Evolutionary conservation across 2,888 invertebrate genomes (phyloP).

Genomic region (Andrena trimmerana): DNA sequence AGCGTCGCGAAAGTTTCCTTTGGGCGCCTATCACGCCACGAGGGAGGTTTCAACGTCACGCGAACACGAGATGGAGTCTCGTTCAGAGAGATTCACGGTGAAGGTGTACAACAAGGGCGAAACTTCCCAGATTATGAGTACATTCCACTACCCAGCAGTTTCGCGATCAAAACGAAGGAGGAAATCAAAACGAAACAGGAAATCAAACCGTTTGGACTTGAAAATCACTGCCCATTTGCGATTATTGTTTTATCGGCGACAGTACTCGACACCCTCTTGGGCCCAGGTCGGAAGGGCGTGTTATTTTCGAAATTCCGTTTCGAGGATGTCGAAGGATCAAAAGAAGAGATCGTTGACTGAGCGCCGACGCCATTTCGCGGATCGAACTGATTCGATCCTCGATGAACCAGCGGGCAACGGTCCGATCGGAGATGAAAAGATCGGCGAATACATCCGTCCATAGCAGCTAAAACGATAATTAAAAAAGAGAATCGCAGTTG

Average conservation of each 20-base stretch:
- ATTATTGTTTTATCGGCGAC: conserved; percentile 34
- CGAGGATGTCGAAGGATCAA: conserved; percentile 37
- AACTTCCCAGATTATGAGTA: not conserved
- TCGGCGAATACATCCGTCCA: conserved; percentile 71
- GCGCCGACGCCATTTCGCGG: conserved; percentile 1
- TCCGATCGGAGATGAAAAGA: conserved; percentile 30
- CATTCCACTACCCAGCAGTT: not conserved
- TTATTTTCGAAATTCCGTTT: conserved; percentile 34
- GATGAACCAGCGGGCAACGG: not conserved
- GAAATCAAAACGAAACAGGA: conserved; percentile 51
- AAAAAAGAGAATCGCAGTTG: conserved; percentile 16
- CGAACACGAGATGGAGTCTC: not conserved
- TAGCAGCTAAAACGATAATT: conserved; percentile 50
- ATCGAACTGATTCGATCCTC: conserved; percentile 14
- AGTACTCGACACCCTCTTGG: conserved; percentile 7
- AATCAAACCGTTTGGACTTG: conserved; percentile 65
- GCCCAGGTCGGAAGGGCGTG: not conserved
- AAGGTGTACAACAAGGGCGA: conserved; percentile 4
- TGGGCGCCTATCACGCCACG: not conserved
- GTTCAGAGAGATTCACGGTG: conserved; percentile 1
- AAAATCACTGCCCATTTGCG: conserved; percentile 62
- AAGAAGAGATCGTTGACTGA: conserved; percentile 16
- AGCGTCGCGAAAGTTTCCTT: not conserved
- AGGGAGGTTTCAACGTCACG: conserved; percentile 1
- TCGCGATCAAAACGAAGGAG: conserved; percentile 8